phyloP scores from a whole-genome alignment of 2,797 vertebrate species.

The Chanos chanos region DNA sequence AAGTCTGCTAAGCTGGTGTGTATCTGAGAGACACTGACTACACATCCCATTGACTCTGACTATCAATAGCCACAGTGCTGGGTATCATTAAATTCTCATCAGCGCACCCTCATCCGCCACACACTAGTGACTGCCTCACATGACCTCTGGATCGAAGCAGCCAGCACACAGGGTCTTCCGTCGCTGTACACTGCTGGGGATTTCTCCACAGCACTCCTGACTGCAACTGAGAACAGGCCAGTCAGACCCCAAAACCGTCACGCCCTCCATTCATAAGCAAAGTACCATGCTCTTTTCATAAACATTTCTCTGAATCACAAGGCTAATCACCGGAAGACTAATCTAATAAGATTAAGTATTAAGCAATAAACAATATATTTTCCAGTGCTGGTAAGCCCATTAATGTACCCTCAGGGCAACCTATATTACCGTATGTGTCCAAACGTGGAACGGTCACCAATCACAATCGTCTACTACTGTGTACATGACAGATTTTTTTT shows the following conservation, averaged over 20 bases:
- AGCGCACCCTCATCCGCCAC: conserved; percentile 66
- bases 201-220: conserved; percentile 21
- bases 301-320: conserved; percentile 29
- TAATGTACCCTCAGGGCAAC: no score
- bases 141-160: conserved; percentile 71
- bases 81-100: conserved; percentile 81
- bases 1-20: conserved; percentile 76
- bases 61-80: conserved; percentile 76
- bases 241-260: conserved; percentile 1
- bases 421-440: no score
- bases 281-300: no score
- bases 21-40: conserved; percentile 71
- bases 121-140: conserved; percentile 60
- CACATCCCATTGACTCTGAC: conserved; percentile 73
- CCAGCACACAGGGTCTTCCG: conserved; percentile 43
- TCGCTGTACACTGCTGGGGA: conserved; percentile 20
- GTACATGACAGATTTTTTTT: no score
- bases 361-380: conserved; percentile 22
- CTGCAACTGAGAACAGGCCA: conserved; percentile 9
- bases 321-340: conserved; percentile 33
- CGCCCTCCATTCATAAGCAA: no score
- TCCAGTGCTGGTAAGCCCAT: conserved; percentile 11
- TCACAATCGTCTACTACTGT: no score
- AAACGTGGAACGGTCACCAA: no score
- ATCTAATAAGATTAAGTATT: conserved; percentile 34